A percentile compares a stretch with the other conserved stretches of the same genome.
These are phyloP conservation scores for Benitochromis conjunctus DNA, from an alignment of 2,113 vertebrate genomes.

Conservation along the genomic window DNA sequence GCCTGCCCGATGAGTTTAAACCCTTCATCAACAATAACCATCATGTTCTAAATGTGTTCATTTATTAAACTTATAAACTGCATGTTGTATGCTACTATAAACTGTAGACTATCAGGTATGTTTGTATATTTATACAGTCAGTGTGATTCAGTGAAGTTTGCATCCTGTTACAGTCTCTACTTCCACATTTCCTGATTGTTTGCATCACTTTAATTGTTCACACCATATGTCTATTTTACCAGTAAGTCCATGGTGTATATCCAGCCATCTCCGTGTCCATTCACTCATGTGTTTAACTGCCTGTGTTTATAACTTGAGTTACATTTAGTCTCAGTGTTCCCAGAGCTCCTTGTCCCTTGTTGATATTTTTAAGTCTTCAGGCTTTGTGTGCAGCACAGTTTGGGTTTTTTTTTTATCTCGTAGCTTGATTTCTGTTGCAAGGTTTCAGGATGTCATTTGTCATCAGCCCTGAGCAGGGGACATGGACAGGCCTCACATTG, in stretches of 20 bases:
- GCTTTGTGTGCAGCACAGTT: neutral
- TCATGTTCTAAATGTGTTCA: neutral
- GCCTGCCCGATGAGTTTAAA: too few relatives aligned
- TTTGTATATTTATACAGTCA: neutral
- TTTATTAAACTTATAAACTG: neutral
- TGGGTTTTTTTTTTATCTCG: neutral
- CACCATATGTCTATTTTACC: neutral
- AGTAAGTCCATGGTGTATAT: neutral
- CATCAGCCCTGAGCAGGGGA: neutral
- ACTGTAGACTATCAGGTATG: too few relatives aligned
- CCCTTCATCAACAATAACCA: too few relatives aligned
- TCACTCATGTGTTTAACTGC: neutral
- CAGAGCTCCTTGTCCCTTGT: too few relatives aligned
- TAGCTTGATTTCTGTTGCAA: neutral
- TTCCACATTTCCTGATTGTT: neutral
- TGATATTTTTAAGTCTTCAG: neutral
- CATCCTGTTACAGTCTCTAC: neutral
- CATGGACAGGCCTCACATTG: rapidly evolving
- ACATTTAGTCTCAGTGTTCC: neutral
- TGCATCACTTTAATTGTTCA: neutral
- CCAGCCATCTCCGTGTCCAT: neutral
- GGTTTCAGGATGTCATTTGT: neutral
- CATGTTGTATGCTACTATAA: neutral
- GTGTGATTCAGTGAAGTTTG: neutral
- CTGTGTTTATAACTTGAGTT: neutral